Evolutionary conservation across 2,888 invertebrate genomes (phyloP), one percentile per base, ranked within the genome.

Genomic region (Meliscaeva auricollis): DNA sequence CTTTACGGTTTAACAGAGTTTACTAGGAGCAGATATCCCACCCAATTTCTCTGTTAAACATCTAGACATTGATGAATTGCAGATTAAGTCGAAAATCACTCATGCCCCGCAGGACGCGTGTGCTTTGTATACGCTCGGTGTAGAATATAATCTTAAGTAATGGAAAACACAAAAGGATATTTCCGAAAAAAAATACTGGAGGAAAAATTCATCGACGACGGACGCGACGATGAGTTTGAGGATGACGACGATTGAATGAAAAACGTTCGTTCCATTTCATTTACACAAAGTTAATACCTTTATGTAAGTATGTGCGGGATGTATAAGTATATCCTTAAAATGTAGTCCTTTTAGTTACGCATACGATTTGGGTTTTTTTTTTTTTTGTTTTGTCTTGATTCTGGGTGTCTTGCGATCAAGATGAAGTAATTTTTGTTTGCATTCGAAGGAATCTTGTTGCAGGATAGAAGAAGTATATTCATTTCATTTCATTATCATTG

Each of bases 21-120:
- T n/a, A n/a, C n/a, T n/a, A n/a, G n/a, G n/a, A n/a, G n/a, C 46
- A n/a, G 17, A 9, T 44, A 44, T 35, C 46, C 58, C 81, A 85
- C 64, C 85, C 81, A 69, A 77, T 76, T 6, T 56, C 46, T 64
- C 85, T 73, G 85, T 87, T 87, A 87, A 64, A 84, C 58, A 87
- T 87, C 87, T 87, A 82, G 91, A 91, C 91, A 91, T 90, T 91
- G 91, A 91, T 91, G 91, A 90, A 91, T 91, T 91, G 90, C 91
- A 89, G 91, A 90, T 91, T 91, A 91, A 91, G 90, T 90, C 90
- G 90, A 90, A 90, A 90, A 90, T 91, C 91, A 89, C 88, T 90
- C 90, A 90, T 90, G 90, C 81, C 85, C 76, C 62, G 62, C 74
- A 69, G 72, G 68, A 58, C 68, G 85, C 69, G 76, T 85, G 81